These are phyloP conservation scores for Pachyseris speciosa DNA, from an alignment of 64 coral and sea anemone species.

Conservation along the genomic window DNA sequence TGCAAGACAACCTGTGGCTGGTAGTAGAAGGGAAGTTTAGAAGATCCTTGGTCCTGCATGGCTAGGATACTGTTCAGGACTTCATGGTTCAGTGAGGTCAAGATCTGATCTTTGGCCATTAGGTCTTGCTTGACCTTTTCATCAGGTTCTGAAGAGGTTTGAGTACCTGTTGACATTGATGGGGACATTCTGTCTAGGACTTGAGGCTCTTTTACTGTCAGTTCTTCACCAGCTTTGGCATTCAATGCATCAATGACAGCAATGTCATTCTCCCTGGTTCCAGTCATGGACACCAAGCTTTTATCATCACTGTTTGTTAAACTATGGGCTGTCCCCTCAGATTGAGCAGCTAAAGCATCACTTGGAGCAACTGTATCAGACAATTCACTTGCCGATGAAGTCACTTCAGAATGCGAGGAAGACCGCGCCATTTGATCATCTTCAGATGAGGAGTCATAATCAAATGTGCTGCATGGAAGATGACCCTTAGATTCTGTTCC, in stretches of 20 bases:
- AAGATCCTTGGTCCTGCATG: background rate
- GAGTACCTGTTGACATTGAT: slow-evolving; percentile 6
- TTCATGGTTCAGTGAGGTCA: background rate
- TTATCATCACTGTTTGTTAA: background rate
- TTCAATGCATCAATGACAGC: background rate
- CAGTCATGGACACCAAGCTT: background rate
- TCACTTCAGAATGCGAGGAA: slow-evolving; percentile 23
- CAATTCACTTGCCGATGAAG: slow-evolving; percentile 41
- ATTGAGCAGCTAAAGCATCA: background rate
- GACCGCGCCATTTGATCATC: slow-evolving; percentile 43
- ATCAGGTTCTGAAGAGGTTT: slow-evolving; percentile 13
- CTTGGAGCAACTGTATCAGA: slow-evolving; percentile 6
- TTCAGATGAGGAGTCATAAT: slow-evolving; percentile 6
- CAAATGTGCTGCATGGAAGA: background rate
- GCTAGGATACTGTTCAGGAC: background rate
- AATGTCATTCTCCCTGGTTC: background rate
- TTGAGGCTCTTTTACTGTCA: background rate
- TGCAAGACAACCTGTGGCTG: slow-evolving; percentile 69
- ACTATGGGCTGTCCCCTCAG: background rate
- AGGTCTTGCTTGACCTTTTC: background rate
- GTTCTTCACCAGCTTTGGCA: background rate
- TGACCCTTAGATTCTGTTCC: background rate
- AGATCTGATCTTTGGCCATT: background rate
- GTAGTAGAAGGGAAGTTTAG: slow-evolving; percentile 55
- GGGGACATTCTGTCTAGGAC: background rate